A percentile compares a stretch with the other conserved stretches of the same genome.
Conservation (phyloP, 2,113 vertebrate genomes). For the Motacilla tschutschensis region DNA sequence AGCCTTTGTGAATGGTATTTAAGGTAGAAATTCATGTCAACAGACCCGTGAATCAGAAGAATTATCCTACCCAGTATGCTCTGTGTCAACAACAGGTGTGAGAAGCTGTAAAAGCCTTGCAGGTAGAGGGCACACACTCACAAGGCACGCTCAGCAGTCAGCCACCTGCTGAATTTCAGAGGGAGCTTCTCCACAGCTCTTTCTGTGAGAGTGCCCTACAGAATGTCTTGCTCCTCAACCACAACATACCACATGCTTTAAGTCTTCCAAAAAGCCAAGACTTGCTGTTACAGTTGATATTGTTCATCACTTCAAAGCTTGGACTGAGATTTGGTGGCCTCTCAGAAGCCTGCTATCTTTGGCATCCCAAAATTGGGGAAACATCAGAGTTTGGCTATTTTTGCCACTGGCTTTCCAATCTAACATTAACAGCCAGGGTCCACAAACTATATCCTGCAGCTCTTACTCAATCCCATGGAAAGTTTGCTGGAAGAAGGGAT, state of each 20-base stretch:
- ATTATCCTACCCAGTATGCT: not conserved
- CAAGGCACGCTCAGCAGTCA: not conserved
- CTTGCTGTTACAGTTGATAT: not conserved
- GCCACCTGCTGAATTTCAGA: not conserved
- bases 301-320: slow-evolving; percentile 4
- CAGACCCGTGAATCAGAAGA: not conserved
- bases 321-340: not conserved
- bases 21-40: not conserved
- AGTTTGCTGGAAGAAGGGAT: slow-evolving; percentile 29
- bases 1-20: not conserved
- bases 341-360: slow-evolving; percentile 28
- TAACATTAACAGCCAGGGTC: not conserved
- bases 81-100: not conserved
- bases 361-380: not conserved
- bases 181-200: not conserved
- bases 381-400: not conserved
- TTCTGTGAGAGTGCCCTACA: not conserved
- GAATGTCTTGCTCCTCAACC: not conserved
- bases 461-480: slow-evolving; percentile 50
- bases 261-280: not conserved
- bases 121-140: not conserved
- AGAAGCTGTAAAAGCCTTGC: not conserved
- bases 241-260: not conserved
- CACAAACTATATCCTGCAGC: slow-evolving; percentile 21
- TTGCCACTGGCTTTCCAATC: not conserved